Conservation (phyloP, 2,888 invertebrate genomes). For the Dicroscelio sp. region DNA sequence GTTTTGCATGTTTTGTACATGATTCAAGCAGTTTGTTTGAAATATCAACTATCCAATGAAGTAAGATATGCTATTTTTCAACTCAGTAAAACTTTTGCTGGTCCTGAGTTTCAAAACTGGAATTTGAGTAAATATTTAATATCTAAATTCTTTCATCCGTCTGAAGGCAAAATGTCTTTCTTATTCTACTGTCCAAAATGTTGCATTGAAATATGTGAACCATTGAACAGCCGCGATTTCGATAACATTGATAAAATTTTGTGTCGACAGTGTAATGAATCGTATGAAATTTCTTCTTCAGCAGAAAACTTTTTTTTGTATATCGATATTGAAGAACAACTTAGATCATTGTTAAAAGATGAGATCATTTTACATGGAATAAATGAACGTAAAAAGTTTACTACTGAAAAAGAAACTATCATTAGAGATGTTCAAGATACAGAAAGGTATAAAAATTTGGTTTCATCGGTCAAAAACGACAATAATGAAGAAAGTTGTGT, state of each 20-base stretch:
- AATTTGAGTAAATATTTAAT: too few relatives aligned
- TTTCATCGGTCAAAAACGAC: neutral
- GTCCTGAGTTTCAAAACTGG: too few relatives aligned
- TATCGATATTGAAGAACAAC: neutral
- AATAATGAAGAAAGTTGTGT: neutral
- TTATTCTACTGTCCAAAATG: too few relatives aligned
- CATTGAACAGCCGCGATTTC: too few relatives aligned
- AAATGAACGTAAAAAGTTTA: neutral
- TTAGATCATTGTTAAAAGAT: neutral
- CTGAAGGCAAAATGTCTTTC: too few relatives aligned
- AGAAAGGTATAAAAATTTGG: neutral
- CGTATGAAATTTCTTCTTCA: neutral
- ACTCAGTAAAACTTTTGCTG: too few relatives aligned
- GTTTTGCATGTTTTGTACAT: too few relatives aligned
- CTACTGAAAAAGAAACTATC: neutral
- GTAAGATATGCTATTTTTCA: too few relatives aligned
- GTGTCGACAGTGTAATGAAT: neutral
- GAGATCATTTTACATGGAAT: neutral
- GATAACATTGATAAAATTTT: neutral
- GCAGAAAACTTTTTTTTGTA: neutral
- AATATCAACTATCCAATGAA: too few relatives aligned
- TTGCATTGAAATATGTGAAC: too few relatives aligned
- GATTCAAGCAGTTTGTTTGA: too few relatives aligned
- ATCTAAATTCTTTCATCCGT: too few relatives aligned
- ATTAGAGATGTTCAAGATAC: slow-evolving; percentile 37